Evolutionary conservation across 2,888 invertebrate genomes (phyloP).

Genomic region (Agriopis leucophaearia): DNA sequence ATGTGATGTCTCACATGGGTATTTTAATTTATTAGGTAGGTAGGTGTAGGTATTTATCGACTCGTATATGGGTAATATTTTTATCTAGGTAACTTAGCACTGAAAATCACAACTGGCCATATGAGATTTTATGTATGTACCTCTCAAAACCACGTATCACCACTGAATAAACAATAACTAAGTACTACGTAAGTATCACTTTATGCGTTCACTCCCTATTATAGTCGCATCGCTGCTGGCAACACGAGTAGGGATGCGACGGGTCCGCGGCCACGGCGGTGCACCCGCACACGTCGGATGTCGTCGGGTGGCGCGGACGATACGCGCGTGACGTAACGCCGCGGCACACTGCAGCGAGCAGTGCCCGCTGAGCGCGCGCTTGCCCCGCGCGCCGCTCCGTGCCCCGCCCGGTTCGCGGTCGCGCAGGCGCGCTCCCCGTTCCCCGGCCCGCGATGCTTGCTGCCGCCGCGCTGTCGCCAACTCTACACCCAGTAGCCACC

Average conservation of each 20-base stretch:
- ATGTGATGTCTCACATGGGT: not conserved
- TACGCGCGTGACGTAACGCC: slow-evolving; percentile 62
- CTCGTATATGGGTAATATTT: not conserved
- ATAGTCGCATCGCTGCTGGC: not conserved
- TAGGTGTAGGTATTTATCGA: not conserved
- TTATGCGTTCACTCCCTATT: slow-evolving; percentile 9
- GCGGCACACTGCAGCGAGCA: slow-evolving; percentile 65
- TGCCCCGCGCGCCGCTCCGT: slow-evolving; percentile 48
- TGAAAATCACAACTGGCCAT: not conserved
- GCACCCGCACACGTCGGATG: slow-evolving; percentile 9
- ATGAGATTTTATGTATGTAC: not conserved
- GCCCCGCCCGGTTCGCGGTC: slow-evolving; percentile 39
- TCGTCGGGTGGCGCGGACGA: slow-evolving; percentile 41
- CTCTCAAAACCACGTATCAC: not conserved
- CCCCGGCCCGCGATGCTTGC: slow-evolving; percentile 20
- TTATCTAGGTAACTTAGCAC: not conserved
- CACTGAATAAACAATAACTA: not conserved
- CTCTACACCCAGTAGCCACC: not conserved
- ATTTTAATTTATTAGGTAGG: not conserved
- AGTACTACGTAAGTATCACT: not conserved
- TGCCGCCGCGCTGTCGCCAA: slow-evolving; percentile 19
- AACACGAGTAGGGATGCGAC: slow-evolving; percentile 21
- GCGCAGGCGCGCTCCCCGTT: slow-evolving; percentile 38
- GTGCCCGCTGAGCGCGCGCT: slow-evolving; percentile 36
- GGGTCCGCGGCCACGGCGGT: slow-evolving; percentile 12